Conservation (phyloP, 2,888 invertebrate species). For the Euspilapteryx auroguttella region DNA sequence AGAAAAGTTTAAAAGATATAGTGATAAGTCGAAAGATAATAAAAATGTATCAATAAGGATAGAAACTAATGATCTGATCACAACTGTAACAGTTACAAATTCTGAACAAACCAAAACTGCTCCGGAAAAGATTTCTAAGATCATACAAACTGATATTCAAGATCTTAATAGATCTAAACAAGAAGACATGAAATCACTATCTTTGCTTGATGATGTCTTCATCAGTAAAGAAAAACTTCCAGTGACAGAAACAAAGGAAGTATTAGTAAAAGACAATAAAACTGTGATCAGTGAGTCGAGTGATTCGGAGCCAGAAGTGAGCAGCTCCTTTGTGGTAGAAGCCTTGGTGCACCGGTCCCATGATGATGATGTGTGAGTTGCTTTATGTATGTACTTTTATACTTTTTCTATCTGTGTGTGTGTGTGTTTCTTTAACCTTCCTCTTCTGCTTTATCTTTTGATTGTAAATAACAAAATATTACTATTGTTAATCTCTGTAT, state of each 20-base stretch:
- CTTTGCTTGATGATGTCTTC: not conserved
- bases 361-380: slow-evolving; percentile 1
- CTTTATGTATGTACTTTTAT: not conserved
- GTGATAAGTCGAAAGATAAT: no score
- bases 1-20: no score
- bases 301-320: slow-evolving; percentile 3
- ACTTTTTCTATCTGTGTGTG: not conserved
- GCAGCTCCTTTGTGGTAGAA: not conserved
- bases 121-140: slow-evolving; percentile 12
- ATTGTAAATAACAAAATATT: no score
- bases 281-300: slow-evolving; percentile 1
- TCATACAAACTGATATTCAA: slow-evolving; percentile 31
- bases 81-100: slow-evolving; percentile 21
- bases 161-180: no score
- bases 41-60: slow-evolving; percentile 23
- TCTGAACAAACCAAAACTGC: slow-evolving; percentile 9
- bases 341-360: slow-evolving; percentile 1
- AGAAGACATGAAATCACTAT: no score
- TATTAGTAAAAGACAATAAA: no score
- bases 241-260: not conserved
- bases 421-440: no score
- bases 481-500: no score
- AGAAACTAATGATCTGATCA: slow-evolving; percentile 17
- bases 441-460: no score
- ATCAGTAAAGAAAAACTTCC: not conserved